Evolutionary conservation across 2,888 invertebrate genomes (phyloP), one percentile per base, ranked within the genome.

Genomic region (Microctonus brassicae): DNA sequence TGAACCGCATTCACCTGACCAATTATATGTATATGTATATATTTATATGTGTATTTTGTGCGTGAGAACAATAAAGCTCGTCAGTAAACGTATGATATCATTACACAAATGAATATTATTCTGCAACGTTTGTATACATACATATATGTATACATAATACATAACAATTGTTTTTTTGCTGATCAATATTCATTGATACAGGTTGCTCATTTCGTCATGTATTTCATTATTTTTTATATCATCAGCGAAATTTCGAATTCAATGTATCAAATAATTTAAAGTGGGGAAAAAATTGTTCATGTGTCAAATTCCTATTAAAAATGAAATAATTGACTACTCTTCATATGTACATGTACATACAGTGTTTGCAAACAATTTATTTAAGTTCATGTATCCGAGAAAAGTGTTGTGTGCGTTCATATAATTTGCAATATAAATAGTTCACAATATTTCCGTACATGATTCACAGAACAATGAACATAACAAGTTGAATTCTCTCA

Each of bases 401-500:
- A 20, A 29, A 36, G 55, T n/a, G n/a, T n/a, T n/a, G 57, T 39
- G 36, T 29, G 29, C 57, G 55, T 36, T 26, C 57, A 39, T n/a
- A 57, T 66, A 66, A 66, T 66, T 66, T 36, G 39, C 66, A 39
- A 66, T 66, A 42, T 39, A 66, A 66, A 66, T 66, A 57, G 66
- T 39, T 26, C 34, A 39, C 57, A 36, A 66, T 66, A 66, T 66
- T 65, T 52, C 57, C n/a, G 57, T 65, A 26, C 34, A 11, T 65
- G 36, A 33, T 53, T 53, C 24, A 47, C 65, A 65, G 33, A 39
- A 36, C 34, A 65, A 22, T 34, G 29, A 13, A 20, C 36, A 29
- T 58, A 36, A 39, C 57, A 36, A 66, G 66, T 57, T 39, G 42
- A 57, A 55, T 17, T 57, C 57, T 66, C 66, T 26, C 39, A 17